These are phyloP conservation scores for Dipodomys stephensi DNA, from an alignment of 2,113 vertebrate species.

Conservation along the genomic window DNA sequence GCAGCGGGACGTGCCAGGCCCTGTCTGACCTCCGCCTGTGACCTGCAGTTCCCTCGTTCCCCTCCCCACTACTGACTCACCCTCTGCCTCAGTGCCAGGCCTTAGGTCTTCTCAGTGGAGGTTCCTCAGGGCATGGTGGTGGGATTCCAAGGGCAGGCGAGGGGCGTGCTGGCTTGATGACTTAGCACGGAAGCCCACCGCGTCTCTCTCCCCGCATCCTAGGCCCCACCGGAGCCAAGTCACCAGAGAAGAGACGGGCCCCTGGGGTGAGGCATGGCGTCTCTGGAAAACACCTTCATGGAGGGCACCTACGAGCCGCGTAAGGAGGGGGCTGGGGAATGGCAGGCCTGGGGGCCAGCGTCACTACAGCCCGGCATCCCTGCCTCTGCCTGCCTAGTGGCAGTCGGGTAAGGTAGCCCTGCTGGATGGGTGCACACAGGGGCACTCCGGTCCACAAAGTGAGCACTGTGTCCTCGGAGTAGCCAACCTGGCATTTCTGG, in stretches of 20 bases:
- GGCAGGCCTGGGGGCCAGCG: accelerated
- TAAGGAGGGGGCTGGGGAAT: not conserved
- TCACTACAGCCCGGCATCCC: too few relatives aligned
- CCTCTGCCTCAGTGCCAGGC: not conserved
- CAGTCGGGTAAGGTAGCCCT: too few relatives aligned
- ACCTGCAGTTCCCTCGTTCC: not conserved
- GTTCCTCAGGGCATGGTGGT: not conserved
- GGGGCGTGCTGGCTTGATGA: not conserved
- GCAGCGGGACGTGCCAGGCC: not conserved
- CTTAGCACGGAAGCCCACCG: not conserved
- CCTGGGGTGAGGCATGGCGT: too few relatives aligned
- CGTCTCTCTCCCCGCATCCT: not conserved
- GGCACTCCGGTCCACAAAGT: too few relatives aligned
- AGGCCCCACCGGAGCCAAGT: not conserved
- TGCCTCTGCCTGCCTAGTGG: not conserved
- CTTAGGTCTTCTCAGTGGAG: not conserved
- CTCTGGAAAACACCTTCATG: too few relatives aligned
- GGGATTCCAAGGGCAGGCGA: not conserved
- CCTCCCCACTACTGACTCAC: not conserved
- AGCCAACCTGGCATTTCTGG: too few relatives aligned
- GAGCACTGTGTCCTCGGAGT: too few relatives aligned
- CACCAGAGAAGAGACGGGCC: not conserved
- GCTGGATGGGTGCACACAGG: too few relatives aligned
- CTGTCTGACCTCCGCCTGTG: too few relatives aligned
- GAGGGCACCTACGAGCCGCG: too few relatives aligned